Evolutionary conservation across 1,140 invertebrate species (phyloP).

Genomic region (Brachionus asplanchnoidis): DNA sequence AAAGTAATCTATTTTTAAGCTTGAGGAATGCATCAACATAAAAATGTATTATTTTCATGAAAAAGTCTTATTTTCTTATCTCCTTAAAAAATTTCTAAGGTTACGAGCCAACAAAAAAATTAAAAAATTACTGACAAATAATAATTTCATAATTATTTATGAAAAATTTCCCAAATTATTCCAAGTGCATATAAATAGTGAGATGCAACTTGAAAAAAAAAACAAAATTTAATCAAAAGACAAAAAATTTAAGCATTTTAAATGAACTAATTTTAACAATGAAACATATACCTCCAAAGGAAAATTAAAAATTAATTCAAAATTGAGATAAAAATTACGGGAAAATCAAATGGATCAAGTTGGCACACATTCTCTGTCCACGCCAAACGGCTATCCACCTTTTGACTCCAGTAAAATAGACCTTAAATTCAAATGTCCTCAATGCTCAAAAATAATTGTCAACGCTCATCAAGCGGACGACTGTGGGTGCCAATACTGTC

Average conservation of each 20-base stretch:
- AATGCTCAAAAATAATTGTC: not conserved
- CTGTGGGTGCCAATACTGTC: slow-evolving; percentile 6
- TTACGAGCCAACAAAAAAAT: too few relatives aligned
- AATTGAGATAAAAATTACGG: not conserved
- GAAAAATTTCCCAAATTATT: not conserved
- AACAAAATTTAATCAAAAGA: not conserved
- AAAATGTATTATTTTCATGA: too few relatives aligned
- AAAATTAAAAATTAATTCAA: not conserved
- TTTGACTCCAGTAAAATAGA: not conserved
- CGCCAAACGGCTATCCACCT: not conserved
- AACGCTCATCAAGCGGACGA: slow-evolving; percentile 12
- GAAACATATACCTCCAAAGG: not conserved
- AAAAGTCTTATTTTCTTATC: too few relatives aligned
- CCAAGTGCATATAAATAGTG: not conserved
- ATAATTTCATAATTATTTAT: too few relatives aligned
- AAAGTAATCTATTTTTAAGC: too few relatives aligned
- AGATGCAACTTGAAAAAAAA: not conserved
- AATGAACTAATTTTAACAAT: not conserved
- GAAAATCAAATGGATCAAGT: not conserved
- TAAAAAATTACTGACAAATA: too few relatives aligned
- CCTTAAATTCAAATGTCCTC: not conserved
- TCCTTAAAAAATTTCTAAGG: too few relatives aligned
- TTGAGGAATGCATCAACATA: too few relatives aligned
- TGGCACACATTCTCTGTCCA: not conserved
- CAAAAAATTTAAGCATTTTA: not conserved